Evolutionary conservation across 2,797 vertebrate species (phyloP), one percentile per base, ranked within the genome.

Genomic region (Brachyrhaphis roseni): DNA sequence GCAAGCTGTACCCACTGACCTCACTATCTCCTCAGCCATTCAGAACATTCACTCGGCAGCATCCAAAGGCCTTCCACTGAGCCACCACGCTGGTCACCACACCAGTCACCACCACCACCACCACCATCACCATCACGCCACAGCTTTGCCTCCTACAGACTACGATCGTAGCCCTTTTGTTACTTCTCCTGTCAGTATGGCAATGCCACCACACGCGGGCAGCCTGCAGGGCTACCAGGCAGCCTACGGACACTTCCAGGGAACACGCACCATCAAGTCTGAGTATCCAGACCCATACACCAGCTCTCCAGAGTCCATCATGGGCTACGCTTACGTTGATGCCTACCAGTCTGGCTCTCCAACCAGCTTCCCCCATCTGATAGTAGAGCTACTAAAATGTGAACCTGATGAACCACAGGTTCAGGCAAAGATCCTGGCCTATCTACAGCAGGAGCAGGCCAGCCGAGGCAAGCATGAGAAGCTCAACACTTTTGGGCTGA

Each of bases 261-360:
- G 97, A 93, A 94, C 93, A 1, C 96, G 98, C 77, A 98, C 98
- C 91, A 99, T 99, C 95, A 99, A 99, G 92, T 99, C 98, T 0
- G 98, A 99, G 95, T 99, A 99, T 91, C 98, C 98, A 13, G 98
- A 99, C 91, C 98, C 98, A 39, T 99, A 99, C 89, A 97, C 97
- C 90, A 98, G 98, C 88, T 99, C 98, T 0, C 98, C 98, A 1
- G 98, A 99, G 94, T 98, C 98, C 34, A 95, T 99, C 89, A 97
- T 99, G 97, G 97, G 97, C 92, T 99, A 99, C 81, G 97, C 97
- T 12, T 99, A 98, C 20, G 95, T 98, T 91, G 98, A 99, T 71
- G 94, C 96, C 80, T 98, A 98, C 85, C 97, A 97, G 90, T 96
- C 97, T 0, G 96, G 96, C 92, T 98, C 97, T 0, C 98, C 98